A percentile compares a stretch with the other conserved stretches of the same genome.
Conservation (phyloP, 2,113 vertebrate genomes). For the Saguinus midas region DNA sequence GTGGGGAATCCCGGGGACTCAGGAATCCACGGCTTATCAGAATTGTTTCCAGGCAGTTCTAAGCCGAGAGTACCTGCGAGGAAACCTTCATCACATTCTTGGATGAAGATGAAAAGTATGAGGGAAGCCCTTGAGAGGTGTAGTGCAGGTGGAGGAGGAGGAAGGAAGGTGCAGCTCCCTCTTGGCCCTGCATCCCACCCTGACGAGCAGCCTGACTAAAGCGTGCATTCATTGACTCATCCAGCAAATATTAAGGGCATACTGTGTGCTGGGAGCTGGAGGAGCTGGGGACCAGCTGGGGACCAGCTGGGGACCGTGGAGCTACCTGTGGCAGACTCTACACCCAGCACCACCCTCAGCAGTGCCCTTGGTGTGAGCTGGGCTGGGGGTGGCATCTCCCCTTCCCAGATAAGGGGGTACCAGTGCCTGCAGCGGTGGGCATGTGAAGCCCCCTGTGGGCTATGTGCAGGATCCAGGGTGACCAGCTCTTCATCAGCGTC, state of each 20-base stretch:
- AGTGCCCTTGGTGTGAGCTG: background rate
- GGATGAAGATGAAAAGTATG: background rate
- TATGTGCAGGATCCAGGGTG: background rate
- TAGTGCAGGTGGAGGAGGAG: fast-evolving
- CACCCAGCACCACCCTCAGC: no score
- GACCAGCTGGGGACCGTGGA: background rate
- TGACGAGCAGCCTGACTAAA: background rate
- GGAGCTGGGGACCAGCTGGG: background rate
- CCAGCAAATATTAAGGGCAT: no score
- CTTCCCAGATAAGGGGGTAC: background rate
- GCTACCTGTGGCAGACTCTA: background rate
- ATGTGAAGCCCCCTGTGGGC: fast-evolving
- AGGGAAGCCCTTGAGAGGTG: fast-evolving
- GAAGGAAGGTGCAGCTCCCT: fast-evolving
- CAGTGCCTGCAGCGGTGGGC: fast-evolving
- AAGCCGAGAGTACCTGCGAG: background rate
- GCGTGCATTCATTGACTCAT: fast-evolving
- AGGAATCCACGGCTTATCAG: background rate
- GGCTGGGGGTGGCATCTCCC: background rate
- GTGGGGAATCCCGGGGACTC: background rate
- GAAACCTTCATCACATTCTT: background rate
- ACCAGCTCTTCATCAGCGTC: background rate
- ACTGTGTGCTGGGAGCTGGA: background rate
- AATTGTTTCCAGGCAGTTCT: background rate
- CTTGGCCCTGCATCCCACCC: fast-evolving